A percentile compares a stretch with the other conserved stretches of the same genome.
Evolutionary conservation across 2,888 invertebrate species (phyloP).

Genomic region (Bombyx huttoni): DNA sequence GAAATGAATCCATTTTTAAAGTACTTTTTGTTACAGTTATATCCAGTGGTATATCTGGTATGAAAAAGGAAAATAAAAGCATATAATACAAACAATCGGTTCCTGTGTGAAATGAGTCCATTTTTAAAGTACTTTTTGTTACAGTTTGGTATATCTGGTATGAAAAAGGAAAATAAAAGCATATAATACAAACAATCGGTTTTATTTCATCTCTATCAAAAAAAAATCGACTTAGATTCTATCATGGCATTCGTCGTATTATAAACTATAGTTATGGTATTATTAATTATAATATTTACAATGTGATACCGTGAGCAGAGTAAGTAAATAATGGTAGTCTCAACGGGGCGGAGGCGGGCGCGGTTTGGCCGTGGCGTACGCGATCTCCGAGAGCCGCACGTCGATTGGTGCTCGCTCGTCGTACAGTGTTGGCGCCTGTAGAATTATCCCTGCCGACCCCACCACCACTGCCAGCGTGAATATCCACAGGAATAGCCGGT

Average conservation of each 20-base stretch:
- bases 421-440: slow-evolving; percentile 95
- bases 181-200: slow-evolving; percentile 42
- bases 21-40: not conserved
- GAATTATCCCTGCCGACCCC: slow-evolving; percentile 93
- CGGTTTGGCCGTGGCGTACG: slow-evolving; percentile 90
- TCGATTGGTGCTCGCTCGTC: slow-evolving; percentile 92
- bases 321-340: slow-evolving; percentile 12
- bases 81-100: slow-evolving; percentile 42
- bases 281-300: slow-evolving; percentile 46
- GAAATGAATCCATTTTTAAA: not conserved
- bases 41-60: not conserved
- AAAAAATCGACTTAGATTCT: slow-evolving; percentile 62
- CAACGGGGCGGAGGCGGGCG: slow-evolving; percentile 58
- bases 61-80: slow-evolving; percentile 6
- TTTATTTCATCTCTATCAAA: slow-evolving; percentile 68
- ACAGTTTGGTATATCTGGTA: not conserved
- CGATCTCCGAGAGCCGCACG: slow-evolving; percentile 90
- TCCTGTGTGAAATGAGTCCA: slow-evolving; percentile 7
- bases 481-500: slow-evolving; percentile 96
- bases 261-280: slow-evolving; percentile 43
- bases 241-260: slow-evolving; percentile 47
- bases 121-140: not conserved
- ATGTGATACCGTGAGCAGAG: slow-evolving; percentile 11
- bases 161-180: slow-evolving; percentile 6
- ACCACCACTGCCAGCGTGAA: slow-evolving; percentile 96